A percentile compares a stretch with the other conserved stretches of the same genome.
phyloP scores from a whole-genome alignment of 2,797 vertebrate genomes.

The Sardinella longiceps region DNA sequence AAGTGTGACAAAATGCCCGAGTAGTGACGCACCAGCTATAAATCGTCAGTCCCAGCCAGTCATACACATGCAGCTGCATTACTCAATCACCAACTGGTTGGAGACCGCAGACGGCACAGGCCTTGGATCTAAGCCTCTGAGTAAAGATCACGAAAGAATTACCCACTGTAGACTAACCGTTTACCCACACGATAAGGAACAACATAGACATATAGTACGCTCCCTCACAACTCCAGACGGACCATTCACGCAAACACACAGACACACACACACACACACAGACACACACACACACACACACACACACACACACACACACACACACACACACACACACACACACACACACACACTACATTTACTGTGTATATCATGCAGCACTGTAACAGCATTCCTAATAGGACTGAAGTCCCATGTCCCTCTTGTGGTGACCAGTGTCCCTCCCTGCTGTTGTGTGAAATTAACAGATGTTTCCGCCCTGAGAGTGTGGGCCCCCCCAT shows the following conservation, averaged over 20 bases:
- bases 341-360: not conserved
- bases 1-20: conserved; percentile 23
- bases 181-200: not conserved
- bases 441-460: not conserved
- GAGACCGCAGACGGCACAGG: not conserved
- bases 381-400: not conserved
- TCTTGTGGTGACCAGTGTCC: not conserved
- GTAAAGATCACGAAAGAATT: not conserved
- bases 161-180: not conserved
- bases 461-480: not conserved
- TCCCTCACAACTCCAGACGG: not conserved
- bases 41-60: not conserved
- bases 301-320: not conserved
- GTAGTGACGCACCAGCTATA: not conserved
- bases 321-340: not conserved
- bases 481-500: not conserved
- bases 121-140: not conserved
- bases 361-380: not conserved
- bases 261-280: not conserved
- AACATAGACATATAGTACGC: not conserved
- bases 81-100: not conserved
- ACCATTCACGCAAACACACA: not conserved
- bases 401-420: not conserved
- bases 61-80: not conserved
- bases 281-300: conserved; percentile 4